Evolutionary conservation across 2,113 vertebrate species (phyloP).

Genomic region (Eulemur macaco): DNA sequence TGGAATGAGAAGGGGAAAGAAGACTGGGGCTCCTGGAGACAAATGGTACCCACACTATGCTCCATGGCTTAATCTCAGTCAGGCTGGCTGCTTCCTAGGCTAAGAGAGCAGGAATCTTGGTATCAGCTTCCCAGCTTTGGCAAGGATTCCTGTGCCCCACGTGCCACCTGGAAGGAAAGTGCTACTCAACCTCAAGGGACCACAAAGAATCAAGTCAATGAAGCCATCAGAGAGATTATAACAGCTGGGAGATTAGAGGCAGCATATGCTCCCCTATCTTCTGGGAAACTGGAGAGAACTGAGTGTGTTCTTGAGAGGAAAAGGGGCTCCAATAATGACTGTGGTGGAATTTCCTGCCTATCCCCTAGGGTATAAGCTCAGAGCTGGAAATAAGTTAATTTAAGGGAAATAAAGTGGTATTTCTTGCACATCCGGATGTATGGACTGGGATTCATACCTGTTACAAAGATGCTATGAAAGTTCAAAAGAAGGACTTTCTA

Average conservation of each 20-base stretch:
- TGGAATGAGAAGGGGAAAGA: background rate
- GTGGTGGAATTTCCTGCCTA: background rate
- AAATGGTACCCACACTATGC: no score
- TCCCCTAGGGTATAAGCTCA: background rate
- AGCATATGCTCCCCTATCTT: background rate
- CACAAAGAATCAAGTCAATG: background rate
- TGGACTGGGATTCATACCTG: background rate
- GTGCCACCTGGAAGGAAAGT: background rate
- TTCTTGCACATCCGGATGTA: background rate
- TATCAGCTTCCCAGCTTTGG: background rate
- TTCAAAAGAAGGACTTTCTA: background rate
- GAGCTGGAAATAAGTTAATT: background rate
- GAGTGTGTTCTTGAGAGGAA: background rate
- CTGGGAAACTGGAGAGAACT: background rate
- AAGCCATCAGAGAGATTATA: background rate
- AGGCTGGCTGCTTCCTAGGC: background rate
- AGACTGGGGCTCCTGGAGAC: background rate
- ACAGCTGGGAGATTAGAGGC: background rate
- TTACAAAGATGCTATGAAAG: background rate
- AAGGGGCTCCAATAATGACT: background rate
- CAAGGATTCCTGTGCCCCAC: background rate
- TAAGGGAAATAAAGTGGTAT: background rate
- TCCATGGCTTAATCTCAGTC: background rate
- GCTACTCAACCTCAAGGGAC: background rate
- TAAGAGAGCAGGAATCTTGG: background rate